phyloP scores from a whole-genome alignment of 2,113 vertebrate species.

The Heteronetta atricapilla region DNA sequence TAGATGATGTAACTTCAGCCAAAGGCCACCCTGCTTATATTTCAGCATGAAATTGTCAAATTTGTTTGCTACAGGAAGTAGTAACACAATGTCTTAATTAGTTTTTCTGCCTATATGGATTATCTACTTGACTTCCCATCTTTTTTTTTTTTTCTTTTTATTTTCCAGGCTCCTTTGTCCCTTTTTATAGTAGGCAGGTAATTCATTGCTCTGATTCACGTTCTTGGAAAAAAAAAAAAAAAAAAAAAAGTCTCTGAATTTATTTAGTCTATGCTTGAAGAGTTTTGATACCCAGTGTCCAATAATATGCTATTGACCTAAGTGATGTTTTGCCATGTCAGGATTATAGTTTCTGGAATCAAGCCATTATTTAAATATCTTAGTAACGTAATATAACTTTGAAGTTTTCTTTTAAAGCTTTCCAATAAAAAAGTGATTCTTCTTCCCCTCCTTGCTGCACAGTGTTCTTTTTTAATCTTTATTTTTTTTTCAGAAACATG shows the following conservation, averaged over 20 bases:
- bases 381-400: neutral
- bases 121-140: neutral
- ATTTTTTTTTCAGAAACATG: neutral
- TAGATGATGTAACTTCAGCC: neutral
- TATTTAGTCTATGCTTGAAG: neutral
- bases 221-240: too few relatives aligned
- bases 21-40: neutral
- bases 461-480: neutral
- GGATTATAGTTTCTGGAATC: neutral
- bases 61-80: neutral
- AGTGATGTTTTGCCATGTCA: neutral
- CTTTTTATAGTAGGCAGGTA: neutral
- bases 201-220: neutral
- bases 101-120: neutral
- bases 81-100: neutral
- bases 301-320: neutral
- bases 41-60: neutral
- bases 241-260: neutral
- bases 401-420: neutral
- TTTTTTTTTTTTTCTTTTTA: neutral
- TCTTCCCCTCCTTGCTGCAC: neutral
- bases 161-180: neutral
- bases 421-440: neutral
- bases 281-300: neutral
- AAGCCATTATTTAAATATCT: neutral